These are phyloP conservation scores for Brassicogethes aeneus DNA, from an alignment of 2,888 invertebrate genomes.

Conservation along the genomic window DNA sequence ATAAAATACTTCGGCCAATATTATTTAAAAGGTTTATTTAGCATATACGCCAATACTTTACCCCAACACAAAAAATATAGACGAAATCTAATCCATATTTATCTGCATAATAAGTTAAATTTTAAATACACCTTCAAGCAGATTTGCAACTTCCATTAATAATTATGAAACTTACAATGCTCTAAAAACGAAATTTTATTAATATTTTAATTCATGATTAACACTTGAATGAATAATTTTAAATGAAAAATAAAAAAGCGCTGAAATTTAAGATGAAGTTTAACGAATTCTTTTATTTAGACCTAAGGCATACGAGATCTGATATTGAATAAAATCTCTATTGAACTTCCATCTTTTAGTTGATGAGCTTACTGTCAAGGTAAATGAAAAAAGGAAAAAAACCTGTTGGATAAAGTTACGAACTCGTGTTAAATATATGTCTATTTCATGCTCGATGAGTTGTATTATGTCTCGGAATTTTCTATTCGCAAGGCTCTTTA, in stretches of 20 bases:
- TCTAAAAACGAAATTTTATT: neutral
- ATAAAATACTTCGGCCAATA: too few relatives aligned
- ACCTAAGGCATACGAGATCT: neutral
- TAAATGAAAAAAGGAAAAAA: slow-evolving; percentile 16
- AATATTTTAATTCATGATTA: slow-evolving; percentile 1
- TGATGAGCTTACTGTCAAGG: slow-evolving; percentile 11
- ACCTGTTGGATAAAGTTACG: slow-evolving; percentile 13
- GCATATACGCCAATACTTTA: too few relatives aligned
- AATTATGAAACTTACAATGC: neutral
- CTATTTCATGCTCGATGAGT: slow-evolving; percentile 21
- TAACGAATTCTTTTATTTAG: neutral
- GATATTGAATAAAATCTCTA: slow-evolving; percentile 13
- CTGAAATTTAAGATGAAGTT: neutral
- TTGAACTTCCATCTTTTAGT: slow-evolving; percentile 9
- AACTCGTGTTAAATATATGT: slow-evolving; percentile 20
- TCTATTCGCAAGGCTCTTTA: slow-evolving; percentile 12
- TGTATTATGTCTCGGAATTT: slow-evolving; percentile 8
- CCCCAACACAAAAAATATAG: too few relatives aligned
- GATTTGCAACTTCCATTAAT: neutral
- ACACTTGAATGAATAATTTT: neutral
- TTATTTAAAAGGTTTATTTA: too few relatives aligned
- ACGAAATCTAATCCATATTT: too few relatives aligned
- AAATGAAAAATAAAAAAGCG: neutral
- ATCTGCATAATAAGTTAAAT: too few relatives aligned
- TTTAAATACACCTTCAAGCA: neutral